Evolutionary conservation across 2,888 invertebrate species (phyloP).

Genomic region (Andricus curvator): DNA sequence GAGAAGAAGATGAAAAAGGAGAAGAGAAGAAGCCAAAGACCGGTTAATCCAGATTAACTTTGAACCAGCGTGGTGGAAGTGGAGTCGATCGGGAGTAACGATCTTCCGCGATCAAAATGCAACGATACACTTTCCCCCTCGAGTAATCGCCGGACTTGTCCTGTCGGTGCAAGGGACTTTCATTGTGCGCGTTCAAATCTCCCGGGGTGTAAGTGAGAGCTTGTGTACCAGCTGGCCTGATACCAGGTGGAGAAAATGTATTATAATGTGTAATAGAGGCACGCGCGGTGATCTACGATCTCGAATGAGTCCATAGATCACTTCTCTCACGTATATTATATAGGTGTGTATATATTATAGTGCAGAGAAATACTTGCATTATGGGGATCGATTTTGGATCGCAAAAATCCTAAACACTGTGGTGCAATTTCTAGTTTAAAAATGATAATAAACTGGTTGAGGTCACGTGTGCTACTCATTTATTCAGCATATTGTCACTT

Average conservation of each 20-base stretch:
- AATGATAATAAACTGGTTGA: too few relatives aligned
- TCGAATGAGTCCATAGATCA: slow-evolving; percentile 58
- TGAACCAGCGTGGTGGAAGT: slow-evolving; percentile 50
- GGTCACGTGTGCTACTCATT: too few relatives aligned
- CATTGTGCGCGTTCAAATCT: slow-evolving; percentile 46
- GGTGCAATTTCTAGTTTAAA: too few relatives aligned
- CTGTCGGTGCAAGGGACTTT: slow-evolving; percentile 48
- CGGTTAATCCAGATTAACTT: slow-evolving; percentile 70
- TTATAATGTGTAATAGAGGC: slow-evolving; percentile 60
- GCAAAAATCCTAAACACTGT: background rate
- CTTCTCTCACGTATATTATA: slow-evolving; percentile 8
- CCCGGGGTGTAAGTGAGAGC: slow-evolving; percentile 45
- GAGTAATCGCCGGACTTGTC: slow-evolving; percentile 57
- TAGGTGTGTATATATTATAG: slow-evolving; percentile 35
- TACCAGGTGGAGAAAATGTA: slow-evolving; percentile 55
- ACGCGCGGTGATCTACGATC: slow-evolving; percentile 60
- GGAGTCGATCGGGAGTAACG: slow-evolving; percentile 64
- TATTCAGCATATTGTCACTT: too few relatives aligned
- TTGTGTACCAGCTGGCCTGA: slow-evolving; percentile 45
- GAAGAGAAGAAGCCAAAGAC: slow-evolving; percentile 58
- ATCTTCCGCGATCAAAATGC: slow-evolving; percentile 68
- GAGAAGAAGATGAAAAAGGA: slow-evolving; percentile 42
- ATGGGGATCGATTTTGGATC: background rate
- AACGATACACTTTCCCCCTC: slow-evolving; percentile 59
- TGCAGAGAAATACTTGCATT: background rate